Percentiles rank a stretch among this genome's conserved stretches.
Evolutionary conservation across 2,888 invertebrate genomes (phyloP).

Genomic region (Drosophila longiperda): DNA sequence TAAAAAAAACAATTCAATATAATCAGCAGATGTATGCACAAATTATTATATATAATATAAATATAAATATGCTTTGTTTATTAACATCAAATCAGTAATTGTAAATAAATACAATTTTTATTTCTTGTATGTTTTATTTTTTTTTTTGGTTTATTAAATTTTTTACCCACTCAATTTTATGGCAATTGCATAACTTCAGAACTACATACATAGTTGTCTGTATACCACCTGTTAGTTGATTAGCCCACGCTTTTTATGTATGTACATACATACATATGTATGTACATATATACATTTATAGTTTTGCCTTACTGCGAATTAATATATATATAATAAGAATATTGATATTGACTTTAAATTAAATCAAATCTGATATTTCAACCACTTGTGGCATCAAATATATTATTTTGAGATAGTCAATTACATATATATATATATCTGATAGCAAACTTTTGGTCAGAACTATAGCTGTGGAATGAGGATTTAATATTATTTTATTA

Average conservation of each 20-base stretch:
- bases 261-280: not conserved
- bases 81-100: not conserved
- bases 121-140: not conserved
- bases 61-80: not conserved
- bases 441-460: too few species aligned
- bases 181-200: not conserved
- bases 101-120: not conserved
- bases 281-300: not conserved
- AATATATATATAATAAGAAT: too few species aligned
- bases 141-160: not conserved
- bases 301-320: not conserved
- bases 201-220: constrained; percentile 10
- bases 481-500: too few species aligned
- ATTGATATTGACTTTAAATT: too few species aligned
- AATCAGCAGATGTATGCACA: not conserved
- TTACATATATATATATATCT: not conserved
- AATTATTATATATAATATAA: not conserved
- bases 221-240: constrained; percentile 35
- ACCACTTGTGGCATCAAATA: not conserved
- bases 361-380: not conserved
- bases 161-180: not conserved
- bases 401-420: not conserved
- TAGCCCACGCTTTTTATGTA: constrained; percentile 22
- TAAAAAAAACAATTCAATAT: too few species aligned
- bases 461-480: not conserved